phyloP scores from a whole-genome alignment of 2,888 invertebrate genomes.

The Apodemia duryi region DNA sequence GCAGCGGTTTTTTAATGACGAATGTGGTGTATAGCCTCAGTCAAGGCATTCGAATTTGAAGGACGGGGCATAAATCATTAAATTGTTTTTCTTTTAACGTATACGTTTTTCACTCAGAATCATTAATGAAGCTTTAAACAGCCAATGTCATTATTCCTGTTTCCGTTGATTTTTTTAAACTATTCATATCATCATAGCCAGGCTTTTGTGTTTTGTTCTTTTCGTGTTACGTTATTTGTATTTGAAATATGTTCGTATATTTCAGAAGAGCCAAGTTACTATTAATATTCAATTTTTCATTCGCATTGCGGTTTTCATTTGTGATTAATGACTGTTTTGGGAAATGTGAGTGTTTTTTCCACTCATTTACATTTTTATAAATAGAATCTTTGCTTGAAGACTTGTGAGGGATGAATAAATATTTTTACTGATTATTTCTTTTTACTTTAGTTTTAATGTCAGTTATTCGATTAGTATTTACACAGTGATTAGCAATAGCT shows the following conservation, averaged over 20 bases:
- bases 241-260: conserved; percentile 40
- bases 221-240: conserved; percentile 35
- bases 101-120: no score
- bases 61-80: neutral
- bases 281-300: conserved; percentile 16
- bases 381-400: neutral
- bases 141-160: no score
- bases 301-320: neutral
- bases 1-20: conserved; percentile 35
- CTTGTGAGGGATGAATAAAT: no score
- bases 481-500: no score
- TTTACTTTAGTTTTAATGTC: no score
- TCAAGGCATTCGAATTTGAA: conserved; percentile 40
- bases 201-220: no score
- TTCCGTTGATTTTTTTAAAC: no score
- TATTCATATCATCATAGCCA: no score
- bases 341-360: neutral
- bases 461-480: no score
- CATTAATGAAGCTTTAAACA: no score
- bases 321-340: neutral
- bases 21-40: conserved; percentile 45
- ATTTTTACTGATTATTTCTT: no score
- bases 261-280: neutral
- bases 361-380: conserved; percentile 1
- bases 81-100: no score